Conservation (phyloP, 2,113 vertebrate genomes). For the Pseudopipra pipra region DNA sequence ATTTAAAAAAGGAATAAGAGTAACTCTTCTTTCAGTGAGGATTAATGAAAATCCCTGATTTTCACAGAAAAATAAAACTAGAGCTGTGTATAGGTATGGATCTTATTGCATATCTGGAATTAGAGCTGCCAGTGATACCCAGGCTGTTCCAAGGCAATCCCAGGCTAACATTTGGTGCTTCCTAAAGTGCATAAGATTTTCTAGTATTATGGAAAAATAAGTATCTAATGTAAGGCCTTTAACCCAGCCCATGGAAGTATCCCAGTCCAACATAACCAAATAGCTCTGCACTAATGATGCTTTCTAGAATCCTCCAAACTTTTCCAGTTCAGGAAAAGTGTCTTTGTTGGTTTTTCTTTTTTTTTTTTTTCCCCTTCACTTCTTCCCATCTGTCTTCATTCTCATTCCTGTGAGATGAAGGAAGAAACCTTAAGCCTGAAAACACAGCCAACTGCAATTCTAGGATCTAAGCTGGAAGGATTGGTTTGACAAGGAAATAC, state of each 20-base stretch:
- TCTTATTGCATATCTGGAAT: neutral
- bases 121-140: accelerated
- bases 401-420: neutral
- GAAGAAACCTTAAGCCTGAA: neutral
- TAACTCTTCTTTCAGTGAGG: neutral
- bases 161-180: neutral
- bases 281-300: neutral
- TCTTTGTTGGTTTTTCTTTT: neutral
- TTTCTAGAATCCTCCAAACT: neutral
- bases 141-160: neutral
- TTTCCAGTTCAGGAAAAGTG: neutral
- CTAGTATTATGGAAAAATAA: neutral
- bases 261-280: neutral
- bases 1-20: neutral
- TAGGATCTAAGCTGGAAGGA: neutral
- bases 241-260: neutral
- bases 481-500: neutral
- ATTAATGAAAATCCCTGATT: neutral
- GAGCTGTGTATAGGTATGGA: no score
- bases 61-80: neutral
- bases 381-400: neutral
- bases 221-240: neutral
- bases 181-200: neutral
- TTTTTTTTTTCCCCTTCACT: neutral
- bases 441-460: neutral